A percentile compares a stretch with the other conserved stretches of the same genome.
phyloP scores from a whole-genome alignment of 2,797 vertebrate species.

The Chelon labrosus region DNA sequence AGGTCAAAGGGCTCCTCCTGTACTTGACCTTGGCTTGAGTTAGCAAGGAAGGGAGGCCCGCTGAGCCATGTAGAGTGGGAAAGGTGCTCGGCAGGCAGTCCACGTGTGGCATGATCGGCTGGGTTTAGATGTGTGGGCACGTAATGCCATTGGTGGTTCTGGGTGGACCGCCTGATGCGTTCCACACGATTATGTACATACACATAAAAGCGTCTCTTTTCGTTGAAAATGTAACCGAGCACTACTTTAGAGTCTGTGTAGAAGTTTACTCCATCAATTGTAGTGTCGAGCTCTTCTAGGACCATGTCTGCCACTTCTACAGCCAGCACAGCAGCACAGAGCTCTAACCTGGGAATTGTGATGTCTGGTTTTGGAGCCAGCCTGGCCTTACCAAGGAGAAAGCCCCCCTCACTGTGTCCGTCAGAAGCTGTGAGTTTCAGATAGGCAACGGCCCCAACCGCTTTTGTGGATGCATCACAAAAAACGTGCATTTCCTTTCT shows the following conservation, averaged over 20 bases:
- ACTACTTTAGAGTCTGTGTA: no score
- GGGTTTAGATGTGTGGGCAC: slow-evolving; percentile 23
- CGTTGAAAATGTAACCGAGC: slow-evolving; percentile 15
- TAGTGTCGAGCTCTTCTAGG: slow-evolving; percentile 6
- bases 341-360: slow-evolving; percentile 15
- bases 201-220: slow-evolving; percentile 5
- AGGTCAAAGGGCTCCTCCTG: neutral
- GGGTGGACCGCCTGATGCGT: slow-evolving; percentile 4
- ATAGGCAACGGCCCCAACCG: neutral
- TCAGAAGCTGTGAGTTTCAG: neutral
- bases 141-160: slow-evolving; percentile 13
- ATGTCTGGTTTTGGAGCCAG: slow-evolving; percentile 29
- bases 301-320: neutral
- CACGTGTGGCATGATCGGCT: slow-evolving; percentile 15
- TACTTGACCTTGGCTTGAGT: neutral
- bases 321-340: slow-evolving; percentile 16
- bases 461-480: no score
- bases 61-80: slow-evolving; percentile 20
- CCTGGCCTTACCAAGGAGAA: slow-evolving; percentile 17
- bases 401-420: slow-evolving; percentile 9
- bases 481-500: no score
- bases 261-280: neutral
- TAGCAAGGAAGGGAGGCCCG: slow-evolving; percentile 9
- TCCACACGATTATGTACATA: slow-evolving; percentile 23
- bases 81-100: slow-evolving; percentile 2